Base-by-base conservation (phyloP, 2,113 vertebrate species). In the Phyllopteryx taeniolatus region DNA sequence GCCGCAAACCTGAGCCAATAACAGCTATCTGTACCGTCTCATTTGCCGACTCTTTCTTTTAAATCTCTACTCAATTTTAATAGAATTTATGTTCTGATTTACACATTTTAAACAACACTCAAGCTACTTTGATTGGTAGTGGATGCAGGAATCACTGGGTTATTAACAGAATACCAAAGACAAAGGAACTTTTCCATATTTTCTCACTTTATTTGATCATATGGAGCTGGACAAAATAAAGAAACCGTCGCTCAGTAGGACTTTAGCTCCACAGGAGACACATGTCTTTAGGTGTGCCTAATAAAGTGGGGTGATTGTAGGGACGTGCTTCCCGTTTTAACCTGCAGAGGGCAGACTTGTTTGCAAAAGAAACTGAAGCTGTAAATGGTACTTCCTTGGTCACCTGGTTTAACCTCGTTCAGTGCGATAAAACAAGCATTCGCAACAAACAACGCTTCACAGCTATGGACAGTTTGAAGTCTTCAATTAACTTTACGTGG, bases 341-440 rank as follows among this genome's bases (percentile, higher is more conserved):
- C 87, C 93, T 82, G 84, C 85, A 92, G 92, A 86, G 86, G 84
- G 90, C 92, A 91, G 80, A 39, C 80, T 91, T 85, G 60, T 39
- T 76, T 68, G 66, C 46, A 19, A 66, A 81, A 82, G 74, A 31
- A 68, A 8, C 19, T 7, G 51, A 19, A 62, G 8, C 8, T 8
- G 6, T 39, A 35, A 31, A 10, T 49, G 5, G 27, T 64, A 59
- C 20, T 72, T 72, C 57, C 62, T 80, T 39, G 57, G 67, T 33
- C 53, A 39, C 47, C 42, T 15, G 19, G 39, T 19, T 60, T 27
- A 71, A 5, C 0, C 15, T 53, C n/a, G 49, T 49, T 49, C 43
- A 63, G 2, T 19, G 35, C 14, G 3, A 46, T 22, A 27, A 27
- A 27, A 27, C 53, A 3, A 22, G n/a, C 35, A 39, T 39, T 39